These are phyloP conservation scores for Chaitophorus viminalis DNA, from an alignment of 2,888 invertebrate genomes.

Conservation along the genomic window DNA sequence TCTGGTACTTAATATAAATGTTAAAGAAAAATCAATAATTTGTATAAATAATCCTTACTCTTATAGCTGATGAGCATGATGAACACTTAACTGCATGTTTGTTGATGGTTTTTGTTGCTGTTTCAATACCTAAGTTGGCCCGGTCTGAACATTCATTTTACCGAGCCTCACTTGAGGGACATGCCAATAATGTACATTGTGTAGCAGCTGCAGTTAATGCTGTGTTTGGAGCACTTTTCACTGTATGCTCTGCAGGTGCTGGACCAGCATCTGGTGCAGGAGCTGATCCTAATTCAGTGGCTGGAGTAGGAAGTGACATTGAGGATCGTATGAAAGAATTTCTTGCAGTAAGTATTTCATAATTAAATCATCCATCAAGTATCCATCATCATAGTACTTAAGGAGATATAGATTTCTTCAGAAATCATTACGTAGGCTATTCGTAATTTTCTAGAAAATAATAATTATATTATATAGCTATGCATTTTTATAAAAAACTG, in stretches of 20 bases:
- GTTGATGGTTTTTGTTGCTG: constrained; percentile 98
- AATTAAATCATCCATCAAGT: too few species aligned
- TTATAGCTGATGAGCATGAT: constrained; percentile 79
- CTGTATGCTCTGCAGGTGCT: constrained; percentile 89
- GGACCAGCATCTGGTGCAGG: background rate
- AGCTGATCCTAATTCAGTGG: constrained; percentile 4
- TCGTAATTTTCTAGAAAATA: too few species aligned
- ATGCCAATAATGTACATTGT: constrained; percentile 99
- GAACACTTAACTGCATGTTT: constrained; percentile 94
- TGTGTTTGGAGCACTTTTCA: constrained; percentile 95
- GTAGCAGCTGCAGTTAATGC: constrained; percentile 96
- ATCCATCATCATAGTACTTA: too few species aligned
- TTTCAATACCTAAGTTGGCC: constrained; percentile 94
- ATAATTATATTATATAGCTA: too few species aligned
- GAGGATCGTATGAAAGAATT: constrained; percentile 98
- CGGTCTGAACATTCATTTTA: constrained; percentile 90
- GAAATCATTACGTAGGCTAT: too few species aligned
- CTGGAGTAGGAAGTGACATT: constrained; percentile 74
- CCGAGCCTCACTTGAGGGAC: constrained; percentile 87
- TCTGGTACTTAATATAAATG: constrained; percentile 65
- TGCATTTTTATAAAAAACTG: too few species aligned
- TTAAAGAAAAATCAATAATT: background rate
- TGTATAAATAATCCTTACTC: background rate
- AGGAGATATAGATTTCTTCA: too few species aligned
- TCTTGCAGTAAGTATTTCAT: constrained; percentile 70